A percentile compares a stretch with the other conserved stretches of the same genome.
These are phyloP conservation scores for Australoheros facetus DNA, from an alignment of 2,797 vertebrate genomes.

Conservation along the genomic window DNA sequence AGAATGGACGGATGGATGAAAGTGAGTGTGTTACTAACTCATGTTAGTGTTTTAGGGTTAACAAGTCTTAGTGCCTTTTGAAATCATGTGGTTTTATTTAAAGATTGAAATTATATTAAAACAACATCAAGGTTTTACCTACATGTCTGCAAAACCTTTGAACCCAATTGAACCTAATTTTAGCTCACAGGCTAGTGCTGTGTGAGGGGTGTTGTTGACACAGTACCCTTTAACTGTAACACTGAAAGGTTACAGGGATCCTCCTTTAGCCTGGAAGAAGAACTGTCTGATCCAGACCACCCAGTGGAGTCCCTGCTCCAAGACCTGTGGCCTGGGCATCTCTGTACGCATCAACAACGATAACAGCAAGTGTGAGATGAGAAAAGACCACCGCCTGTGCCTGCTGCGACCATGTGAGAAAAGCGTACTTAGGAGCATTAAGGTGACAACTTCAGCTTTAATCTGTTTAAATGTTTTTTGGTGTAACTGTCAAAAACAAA, in stretches of 20 bases:
- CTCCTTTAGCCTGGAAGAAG: conserved; percentile 91
- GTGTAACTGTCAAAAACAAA: background rate
- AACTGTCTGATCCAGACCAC: conserved; percentile 93
- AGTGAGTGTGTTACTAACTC: no score
- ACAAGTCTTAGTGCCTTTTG: no score
- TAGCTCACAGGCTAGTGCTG: conserved; percentile 5
- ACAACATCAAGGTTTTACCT: no score
- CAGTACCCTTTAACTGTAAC: conserved; percentile 75
- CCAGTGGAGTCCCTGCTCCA: conserved; percentile 93
- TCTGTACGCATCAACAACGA: conserved; percentile 91
- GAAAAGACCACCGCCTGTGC: conserved; percentile 89
- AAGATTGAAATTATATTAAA: no score
- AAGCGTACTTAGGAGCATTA: conserved; percentile 76
- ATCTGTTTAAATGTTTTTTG: background rate
- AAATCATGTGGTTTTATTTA: no score
- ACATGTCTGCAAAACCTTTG: no score
- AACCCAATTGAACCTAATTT: background rate
- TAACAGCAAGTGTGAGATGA: conserved; percentile 92
- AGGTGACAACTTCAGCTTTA: conserved; percentile 79
- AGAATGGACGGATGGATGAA: no score
- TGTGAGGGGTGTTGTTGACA: conserved; percentile 65
- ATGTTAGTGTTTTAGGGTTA: no score
- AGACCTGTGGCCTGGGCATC: conserved; percentile 91
- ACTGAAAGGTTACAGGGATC: conserved; percentile 92
- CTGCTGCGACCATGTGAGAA: conserved; percentile 89